Evolutionary conservation across 2,888 invertebrate species (phyloP), one percentile per base, ranked within the genome.

Genomic region (Agriopis marginaria): DNA sequence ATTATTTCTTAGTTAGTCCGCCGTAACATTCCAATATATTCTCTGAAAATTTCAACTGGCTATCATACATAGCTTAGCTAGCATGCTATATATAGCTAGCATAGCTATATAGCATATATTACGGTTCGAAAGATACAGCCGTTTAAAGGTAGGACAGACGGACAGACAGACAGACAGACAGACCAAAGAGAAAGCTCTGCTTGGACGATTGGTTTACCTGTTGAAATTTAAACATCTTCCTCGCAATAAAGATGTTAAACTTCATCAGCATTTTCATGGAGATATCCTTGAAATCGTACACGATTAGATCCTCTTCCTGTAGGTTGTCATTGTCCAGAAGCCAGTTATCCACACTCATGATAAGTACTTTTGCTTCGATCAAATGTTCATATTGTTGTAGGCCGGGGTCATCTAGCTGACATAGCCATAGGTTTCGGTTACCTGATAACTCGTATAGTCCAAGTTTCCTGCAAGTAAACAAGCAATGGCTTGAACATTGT

Each of bases 201-300:
- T 32, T 32, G 32, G 32, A 32, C 5, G 32, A 32, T 32, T 32
- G 32, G 32, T 9, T 53, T 54, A 66, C 66, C 61, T 66, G 60
- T 42, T 66, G 61, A 47, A 54, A 66, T 12, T 61, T 61, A 14
- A 54, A 60, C 40, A 61, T 44, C 50, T 54, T 60, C 14, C 14
- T 66, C 0, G 66, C 60, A 8, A 66, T 1, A 14, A 61, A 66
- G 12, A 54, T 47, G 45, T 60, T 66, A 12, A 55, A 70, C 0
- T 83, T 82, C 32, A 84, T 71, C 0, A 66, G 45, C 39, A 66
- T 60, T 47, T 54, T 66, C 12, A 61, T 39, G 6, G 60, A 61
- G 3, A 61, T 3, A n/a, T 61, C 54, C 53, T 66, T 66, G 7
- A 47, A 61, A 12, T 61, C 60, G 12, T 45, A 44, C 7, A 66